Evolutionary conservation across 2,888 invertebrate species (phyloP).

Genomic region (Megamerina dolium): DNA sequence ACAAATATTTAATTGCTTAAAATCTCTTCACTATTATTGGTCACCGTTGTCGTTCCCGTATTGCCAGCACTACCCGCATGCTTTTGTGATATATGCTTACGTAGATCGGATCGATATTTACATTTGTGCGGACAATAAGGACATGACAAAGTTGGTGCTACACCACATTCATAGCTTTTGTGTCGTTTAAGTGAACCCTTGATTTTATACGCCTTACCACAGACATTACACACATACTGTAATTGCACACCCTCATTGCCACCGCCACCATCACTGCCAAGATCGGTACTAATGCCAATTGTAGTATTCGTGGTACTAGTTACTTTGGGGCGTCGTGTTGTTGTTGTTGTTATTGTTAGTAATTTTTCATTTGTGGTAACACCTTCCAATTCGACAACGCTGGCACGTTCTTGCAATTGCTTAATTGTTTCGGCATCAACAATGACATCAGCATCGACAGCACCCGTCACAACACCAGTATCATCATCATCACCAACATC

Average conservation of each 20-base stretch:
- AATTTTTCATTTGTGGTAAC: not conserved
- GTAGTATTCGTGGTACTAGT: not conserved
- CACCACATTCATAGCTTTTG: constrained; percentile 65
- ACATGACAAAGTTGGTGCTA: constrained; percentile 42
- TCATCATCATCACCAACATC: not conserved
- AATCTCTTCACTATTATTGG: constrained; percentile 9
- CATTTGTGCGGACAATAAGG: constrained; percentile 47
- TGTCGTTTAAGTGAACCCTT: constrained; percentile 73
- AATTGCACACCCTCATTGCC: constrained; percentile 15
- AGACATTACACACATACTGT: constrained; percentile 59
- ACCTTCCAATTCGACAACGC: no score
- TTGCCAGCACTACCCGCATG: constrained; percentile 32
- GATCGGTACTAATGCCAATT: constrained; percentile 20
- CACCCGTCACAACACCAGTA: not conserved
- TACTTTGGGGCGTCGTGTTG: not conserved
- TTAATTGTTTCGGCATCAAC: not conserved
- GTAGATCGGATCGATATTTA: constrained; percentile 48
- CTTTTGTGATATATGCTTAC: constrained; percentile 47
- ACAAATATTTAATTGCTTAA: no score
- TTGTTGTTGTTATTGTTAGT: not conserved
- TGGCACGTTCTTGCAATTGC: constrained; percentile 1
- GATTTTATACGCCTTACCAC: constrained; percentile 77
- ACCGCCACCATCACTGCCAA: constrained; percentile 9
- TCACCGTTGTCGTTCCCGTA: no score
- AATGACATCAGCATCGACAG: not conserved